Percentiles rank a stretch among this genome's conserved stretches.
Conservation (phyloP, 1,140 invertebrate genomes). For the Sitophilus oryzae region DNA sequence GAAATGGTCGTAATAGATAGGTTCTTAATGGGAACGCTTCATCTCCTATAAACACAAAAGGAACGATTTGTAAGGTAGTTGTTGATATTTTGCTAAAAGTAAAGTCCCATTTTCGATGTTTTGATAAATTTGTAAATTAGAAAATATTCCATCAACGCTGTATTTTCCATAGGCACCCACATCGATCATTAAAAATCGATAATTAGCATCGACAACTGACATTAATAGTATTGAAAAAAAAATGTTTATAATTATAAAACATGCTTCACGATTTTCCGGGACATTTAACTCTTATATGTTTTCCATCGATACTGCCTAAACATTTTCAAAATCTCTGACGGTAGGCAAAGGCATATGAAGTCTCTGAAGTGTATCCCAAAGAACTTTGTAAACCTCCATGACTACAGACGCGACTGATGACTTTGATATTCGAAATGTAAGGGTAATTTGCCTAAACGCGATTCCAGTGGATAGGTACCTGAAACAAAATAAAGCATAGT, state of each 20-base stretch:
- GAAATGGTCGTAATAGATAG: no score
- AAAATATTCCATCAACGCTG: constrained; percentile 18
- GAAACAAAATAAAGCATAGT: constrained; percentile 17
- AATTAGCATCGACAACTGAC: constrained; percentile 27
- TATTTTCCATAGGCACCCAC: constrained; percentile 22
- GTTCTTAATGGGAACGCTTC: no score
- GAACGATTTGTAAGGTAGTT: constrained; percentile 3
- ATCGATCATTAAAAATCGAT: constrained; percentile 18
- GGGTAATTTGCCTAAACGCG: constrained; percentile 6
- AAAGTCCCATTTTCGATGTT: constrained; percentile 3
- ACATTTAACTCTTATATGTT: constrained; percentile 39
- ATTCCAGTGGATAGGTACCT: constrained; percentile 10
- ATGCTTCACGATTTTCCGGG: constrained; percentile 42
- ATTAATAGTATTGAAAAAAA: constrained; percentile 44
- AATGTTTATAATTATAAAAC: constrained; percentile 49
- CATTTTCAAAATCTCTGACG: constrained; percentile 1
- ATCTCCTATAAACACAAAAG: constrained; percentile 37
- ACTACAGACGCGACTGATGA: constrained; percentile 7
- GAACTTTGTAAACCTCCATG: neutral
- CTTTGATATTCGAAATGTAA: constrained; percentile 13
- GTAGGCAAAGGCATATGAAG: constrained; percentile 8
- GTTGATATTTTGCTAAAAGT: constrained; percentile 4
- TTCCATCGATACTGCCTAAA: constrained; percentile 46
- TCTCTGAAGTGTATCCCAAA: constrained; percentile 9
- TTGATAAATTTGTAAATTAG: neutral